These are phyloP conservation scores for Branchipolynoe longqiensis DNA, from an alignment of 2,888 invertebrate genomes.

Conservation along the genomic window DNA sequence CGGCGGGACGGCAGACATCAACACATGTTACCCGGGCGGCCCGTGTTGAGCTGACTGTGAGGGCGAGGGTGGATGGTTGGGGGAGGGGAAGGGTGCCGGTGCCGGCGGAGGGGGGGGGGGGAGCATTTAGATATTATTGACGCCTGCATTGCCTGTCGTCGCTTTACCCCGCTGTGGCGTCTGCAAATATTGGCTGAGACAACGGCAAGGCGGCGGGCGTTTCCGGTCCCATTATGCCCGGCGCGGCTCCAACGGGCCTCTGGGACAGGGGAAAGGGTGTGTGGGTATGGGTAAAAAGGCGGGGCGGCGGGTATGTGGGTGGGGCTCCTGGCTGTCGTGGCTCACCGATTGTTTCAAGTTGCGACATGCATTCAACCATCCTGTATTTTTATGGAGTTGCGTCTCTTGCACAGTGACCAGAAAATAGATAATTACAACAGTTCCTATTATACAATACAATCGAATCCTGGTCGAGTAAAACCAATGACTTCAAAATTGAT, in stretches of 20 bases:
- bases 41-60: neutral
- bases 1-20: slow-evolving; percentile 37
- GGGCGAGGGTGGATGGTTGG: neutral
- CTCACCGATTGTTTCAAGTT: too few relatives aligned
- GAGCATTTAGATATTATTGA: slow-evolving; percentile 45
- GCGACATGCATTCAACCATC: too few relatives aligned
- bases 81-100: neutral
- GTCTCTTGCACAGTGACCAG: too few relatives aligned
- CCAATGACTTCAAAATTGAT: too few relatives aligned
- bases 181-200: slow-evolving; percentile 51
- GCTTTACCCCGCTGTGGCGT: slow-evolving; percentile 20
- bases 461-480: too few relatives aligned
- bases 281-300: neutral
- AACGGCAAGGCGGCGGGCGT: slow-evolving; percentile 6
- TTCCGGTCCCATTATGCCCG: slow-evolving; percentile 8
- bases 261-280: too few relatives aligned
- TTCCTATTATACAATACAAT: too few relatives aligned
- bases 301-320: too few relatives aligned
- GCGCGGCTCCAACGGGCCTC: slow-evolving; percentile 13
- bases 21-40: slow-evolving; percentile 44
- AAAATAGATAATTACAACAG: too few relatives aligned
- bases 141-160: slow-evolving; percentile 11
- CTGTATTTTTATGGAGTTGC: too few relatives aligned
- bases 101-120: slow-evolving; percentile 1
- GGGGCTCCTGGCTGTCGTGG: too few relatives aligned